Evolutionary conservation across 2,113 vertebrate species (phyloP).

Genomic region (Saimiri boliviensis): DNA sequence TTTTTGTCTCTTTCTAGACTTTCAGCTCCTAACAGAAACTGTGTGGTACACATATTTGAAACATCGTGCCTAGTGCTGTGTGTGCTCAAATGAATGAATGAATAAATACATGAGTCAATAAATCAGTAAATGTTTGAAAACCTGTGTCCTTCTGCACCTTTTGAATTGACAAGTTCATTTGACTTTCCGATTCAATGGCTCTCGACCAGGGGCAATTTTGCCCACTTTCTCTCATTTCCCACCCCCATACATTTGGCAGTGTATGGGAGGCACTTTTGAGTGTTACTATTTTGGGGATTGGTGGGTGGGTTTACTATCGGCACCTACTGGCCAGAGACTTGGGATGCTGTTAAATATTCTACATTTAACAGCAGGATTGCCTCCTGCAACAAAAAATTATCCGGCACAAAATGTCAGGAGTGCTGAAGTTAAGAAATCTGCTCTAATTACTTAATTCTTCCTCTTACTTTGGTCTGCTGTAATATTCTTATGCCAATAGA

Average conservation of each 20-base stretch:
- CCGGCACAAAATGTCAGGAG: not conserved
- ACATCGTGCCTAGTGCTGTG: not conserved
- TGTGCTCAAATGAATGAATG: conserved; percentile 7
- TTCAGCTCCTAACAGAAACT: not conserved
- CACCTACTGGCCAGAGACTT: not conserved
- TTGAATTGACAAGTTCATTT: not conserved
- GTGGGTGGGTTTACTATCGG: not conserved
- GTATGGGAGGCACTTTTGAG: conserved; percentile 9
- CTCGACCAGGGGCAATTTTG: not conserved
- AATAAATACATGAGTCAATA: not conserved
- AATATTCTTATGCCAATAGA: conserved; percentile 32
- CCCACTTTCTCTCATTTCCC: accelerated
- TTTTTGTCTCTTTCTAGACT: not conserved
- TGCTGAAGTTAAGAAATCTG: not conserved
- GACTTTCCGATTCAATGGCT: not conserved
- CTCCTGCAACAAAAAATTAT: not conserved
- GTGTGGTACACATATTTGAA: not conserved
- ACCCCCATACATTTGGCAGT: not conserved
- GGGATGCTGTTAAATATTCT: not conserved
- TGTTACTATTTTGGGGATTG: not conserved
- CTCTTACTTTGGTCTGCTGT: not conserved
- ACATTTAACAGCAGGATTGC: not conserved
- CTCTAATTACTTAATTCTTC: conserved; percentile 43
- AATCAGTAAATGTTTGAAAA: not conserved
- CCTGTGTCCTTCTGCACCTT: not conserved